phyloP scores from a whole-genome alignment of 2,113 vertebrate genomes.

The Myrmecophaga tridactyla region DNA sequence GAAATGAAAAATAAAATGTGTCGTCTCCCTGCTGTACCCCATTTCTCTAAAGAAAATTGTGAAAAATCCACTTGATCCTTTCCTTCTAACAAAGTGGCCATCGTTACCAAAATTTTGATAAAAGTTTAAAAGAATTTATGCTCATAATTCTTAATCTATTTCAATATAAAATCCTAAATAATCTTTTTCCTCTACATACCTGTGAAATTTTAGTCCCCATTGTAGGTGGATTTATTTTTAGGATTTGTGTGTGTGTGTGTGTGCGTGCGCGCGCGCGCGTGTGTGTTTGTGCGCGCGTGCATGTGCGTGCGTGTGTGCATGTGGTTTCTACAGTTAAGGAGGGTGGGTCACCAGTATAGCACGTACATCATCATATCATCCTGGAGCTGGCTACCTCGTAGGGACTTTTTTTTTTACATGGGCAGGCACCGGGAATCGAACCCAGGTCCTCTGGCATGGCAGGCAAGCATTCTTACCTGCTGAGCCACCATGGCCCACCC shows the following conservation, averaged over 20 bases:
- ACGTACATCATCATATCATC: background rate
- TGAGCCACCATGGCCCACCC: too few species aligned
- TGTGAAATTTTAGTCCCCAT: background rate
- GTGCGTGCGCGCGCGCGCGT: too few species aligned
- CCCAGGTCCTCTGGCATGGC: too few species aligned
- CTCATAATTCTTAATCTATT: conserved; percentile 3
- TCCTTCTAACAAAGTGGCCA: background rate
- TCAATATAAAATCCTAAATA: conserved; percentile 21
- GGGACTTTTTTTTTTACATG: too few species aligned
- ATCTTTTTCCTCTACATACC: background rate
- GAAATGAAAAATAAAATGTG: background rate
- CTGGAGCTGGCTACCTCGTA: background rate
- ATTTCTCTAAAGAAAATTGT: background rate
- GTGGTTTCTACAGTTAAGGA: background rate
- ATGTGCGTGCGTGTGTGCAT: background rate
- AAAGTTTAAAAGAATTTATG: background rate
- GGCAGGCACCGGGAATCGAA: too few species aligned
- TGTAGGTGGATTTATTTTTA: background rate
- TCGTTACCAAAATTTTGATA: background rate
- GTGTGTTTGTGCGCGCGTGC: too few species aligned
- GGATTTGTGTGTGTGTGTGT: background rate
- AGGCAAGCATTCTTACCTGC: too few species aligned
- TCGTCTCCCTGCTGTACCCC: background rate
- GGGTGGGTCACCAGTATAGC: background rate
- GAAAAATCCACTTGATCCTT: background rate